Evolutionary conservation across 1,140 invertebrate species (phyloP).

Genomic region (Sminthurides bifidus): DNA sequence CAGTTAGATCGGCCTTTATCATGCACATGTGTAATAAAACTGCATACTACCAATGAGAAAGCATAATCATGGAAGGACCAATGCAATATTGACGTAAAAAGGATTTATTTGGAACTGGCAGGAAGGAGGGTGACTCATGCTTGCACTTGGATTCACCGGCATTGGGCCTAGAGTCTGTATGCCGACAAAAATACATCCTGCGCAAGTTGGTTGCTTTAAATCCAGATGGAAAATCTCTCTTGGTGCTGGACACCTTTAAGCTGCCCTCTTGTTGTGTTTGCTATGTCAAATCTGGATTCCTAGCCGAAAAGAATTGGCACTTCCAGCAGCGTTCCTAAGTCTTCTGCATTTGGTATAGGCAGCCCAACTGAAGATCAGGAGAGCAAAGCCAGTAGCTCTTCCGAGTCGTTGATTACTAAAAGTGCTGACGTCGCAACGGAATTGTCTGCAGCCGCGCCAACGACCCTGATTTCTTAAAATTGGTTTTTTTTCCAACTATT

Average conservation of each 20-base stretch:
- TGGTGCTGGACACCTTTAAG: conserved; percentile 31
- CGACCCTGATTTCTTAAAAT: too few species aligned
- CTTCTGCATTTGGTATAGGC: not conserved
- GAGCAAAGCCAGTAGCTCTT: too few species aligned
- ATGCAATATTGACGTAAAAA: not conserved
- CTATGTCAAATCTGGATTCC: conserved; percentile 33
- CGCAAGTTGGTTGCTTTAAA: conserved; percentile 43
- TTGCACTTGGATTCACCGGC: conserved; percentile 38
- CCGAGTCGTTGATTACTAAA: too few species aligned
- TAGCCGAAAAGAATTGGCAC: conserved; percentile 15
- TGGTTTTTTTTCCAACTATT: too few species aligned
- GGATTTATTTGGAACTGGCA: conserved; percentile 15
- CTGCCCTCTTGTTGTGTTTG: conserved; percentile 54
- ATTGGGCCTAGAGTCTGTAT: conserved; percentile 41
- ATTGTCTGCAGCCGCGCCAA: too few species aligned
- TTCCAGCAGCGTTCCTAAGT: not conserved
- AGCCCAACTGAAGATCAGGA: too few species aligned
- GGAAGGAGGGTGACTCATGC: conserved; percentile 34
- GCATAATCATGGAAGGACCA: not conserved
- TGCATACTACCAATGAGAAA: not conserved
- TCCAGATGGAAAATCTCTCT: conserved; percentile 39
- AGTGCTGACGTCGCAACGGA: too few species aligned
- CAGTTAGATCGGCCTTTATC: too few species aligned
- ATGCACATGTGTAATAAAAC: not conserved
- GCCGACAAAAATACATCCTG: conserved; percentile 51